A percentile compares a stretch with the other conserved stretches of the same genome.
Evolutionary conservation across 1,140 invertebrate species (phyloP).

Genomic region (Drosophila nikananu): DNA sequence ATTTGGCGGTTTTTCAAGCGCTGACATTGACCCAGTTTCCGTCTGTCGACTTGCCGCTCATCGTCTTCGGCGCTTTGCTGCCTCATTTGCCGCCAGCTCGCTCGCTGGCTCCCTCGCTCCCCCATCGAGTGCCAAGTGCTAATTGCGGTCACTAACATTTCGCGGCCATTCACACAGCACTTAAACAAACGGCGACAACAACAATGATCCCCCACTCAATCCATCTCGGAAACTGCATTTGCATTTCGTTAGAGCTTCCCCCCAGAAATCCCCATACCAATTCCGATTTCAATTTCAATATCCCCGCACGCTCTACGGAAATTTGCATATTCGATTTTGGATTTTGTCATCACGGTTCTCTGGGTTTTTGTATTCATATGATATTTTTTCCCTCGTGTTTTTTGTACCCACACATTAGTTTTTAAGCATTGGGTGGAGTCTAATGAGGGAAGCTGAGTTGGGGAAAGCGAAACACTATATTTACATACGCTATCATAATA

Average conservation of each 20-base stretch:
- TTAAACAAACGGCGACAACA: conserved; percentile 11
- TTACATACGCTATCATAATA: conserved; percentile 25
- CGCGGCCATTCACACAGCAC: conserved; percentile 53
- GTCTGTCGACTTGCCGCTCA: conserved; percentile 54
- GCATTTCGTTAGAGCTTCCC: conserved; percentile 43
- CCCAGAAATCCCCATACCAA: conserved; percentile 5
- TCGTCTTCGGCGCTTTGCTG: conserved; percentile 57
- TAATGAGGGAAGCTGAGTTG: conserved; percentile 23
- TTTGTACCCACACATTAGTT: conserved; percentile 13
- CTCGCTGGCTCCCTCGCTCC: conserved; percentile 17
- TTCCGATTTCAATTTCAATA: conserved; percentile 17
- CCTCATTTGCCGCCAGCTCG: conserved; percentile 68
- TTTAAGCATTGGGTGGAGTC: conserved; percentile 8
- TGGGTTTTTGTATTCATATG: conserved; percentile 16
- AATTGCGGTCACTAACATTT: conserved; percentile 81
- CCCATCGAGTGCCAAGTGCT: conserved; percentile 45
- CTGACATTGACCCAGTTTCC: conserved; percentile 80
- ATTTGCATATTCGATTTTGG: conserved; percentile 66
- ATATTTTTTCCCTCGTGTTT: conserved; percentile 23
- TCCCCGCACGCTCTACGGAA: conserved; percentile 1
- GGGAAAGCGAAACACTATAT: conserved; percentile 18
- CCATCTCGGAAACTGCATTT: conserved; percentile 54
- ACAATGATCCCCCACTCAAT: conserved; percentile 28
- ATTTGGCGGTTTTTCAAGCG: conserved; percentile 78
- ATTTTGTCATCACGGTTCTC: conserved; percentile 34